A percentile compares a stretch with the other conserved stretches of the same genome.
These are phyloP conservation scores for Chrysochloris asiatica DNA, from an alignment of 2,113 vertebrate species.

Conservation along the genomic window DNA sequence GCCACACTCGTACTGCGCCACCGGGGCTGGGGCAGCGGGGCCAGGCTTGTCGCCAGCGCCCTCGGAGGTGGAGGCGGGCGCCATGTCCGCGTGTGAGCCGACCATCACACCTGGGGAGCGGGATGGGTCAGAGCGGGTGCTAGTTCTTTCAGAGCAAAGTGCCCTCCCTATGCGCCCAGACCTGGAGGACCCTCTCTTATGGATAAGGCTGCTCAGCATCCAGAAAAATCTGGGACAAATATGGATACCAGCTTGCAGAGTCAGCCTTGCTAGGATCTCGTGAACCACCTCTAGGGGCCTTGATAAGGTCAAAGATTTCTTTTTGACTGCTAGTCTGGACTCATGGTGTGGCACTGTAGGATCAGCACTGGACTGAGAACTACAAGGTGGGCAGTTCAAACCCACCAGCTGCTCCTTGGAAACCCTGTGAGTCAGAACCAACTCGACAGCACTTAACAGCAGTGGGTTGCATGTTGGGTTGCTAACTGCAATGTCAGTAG, in stretches of 20 bases:
- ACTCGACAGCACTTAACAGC: too few relatives aligned
- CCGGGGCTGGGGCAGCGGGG: constrained; percentile 80
- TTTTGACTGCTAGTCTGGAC: too few relatives aligned
- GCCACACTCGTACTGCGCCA: constrained; percentile 91
- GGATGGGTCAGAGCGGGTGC: not conserved
- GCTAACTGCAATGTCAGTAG: too few relatives aligned
- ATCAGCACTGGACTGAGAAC: too few relatives aligned
- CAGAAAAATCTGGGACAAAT: not conserved
- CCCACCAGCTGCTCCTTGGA: too few relatives aligned
- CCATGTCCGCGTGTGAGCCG: constrained; percentile 81
- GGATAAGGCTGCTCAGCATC: not conserved
- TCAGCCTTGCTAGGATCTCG: too few relatives aligned
- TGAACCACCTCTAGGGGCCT: too few relatives aligned
- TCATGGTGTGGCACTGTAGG: too few relatives aligned
- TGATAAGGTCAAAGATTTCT: not conserved
- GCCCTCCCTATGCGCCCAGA: fast-evolving
- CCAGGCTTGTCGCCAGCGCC: constrained; percentile 64
- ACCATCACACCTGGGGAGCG: constrained; percentile 77
- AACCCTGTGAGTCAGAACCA: too few relatives aligned
- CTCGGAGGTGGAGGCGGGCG: constrained; percentile 62
- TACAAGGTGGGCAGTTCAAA: too few relatives aligned
- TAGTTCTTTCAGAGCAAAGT: not conserved
- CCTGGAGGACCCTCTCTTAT: not conserved
- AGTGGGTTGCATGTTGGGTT: too few relatives aligned
- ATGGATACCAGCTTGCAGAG: too few relatives aligned